phyloP scores from a whole-genome alignment of 2,888 invertebrate genomes.

The Phengaris arion region DNA sequence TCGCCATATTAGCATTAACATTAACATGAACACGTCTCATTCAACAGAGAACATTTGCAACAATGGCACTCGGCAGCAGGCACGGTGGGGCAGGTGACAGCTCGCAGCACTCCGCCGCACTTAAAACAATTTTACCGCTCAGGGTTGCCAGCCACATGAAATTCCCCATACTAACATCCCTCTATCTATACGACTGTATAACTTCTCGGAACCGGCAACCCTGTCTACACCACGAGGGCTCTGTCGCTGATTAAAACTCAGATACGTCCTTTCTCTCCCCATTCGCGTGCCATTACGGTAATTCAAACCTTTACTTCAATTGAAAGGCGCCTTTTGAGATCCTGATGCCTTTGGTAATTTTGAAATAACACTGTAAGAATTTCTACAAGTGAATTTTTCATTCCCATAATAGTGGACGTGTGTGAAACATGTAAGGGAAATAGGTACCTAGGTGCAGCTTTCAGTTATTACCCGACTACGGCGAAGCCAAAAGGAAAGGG shows the following conservation, averaged over 20 bases:
- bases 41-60: conserved; percentile 22
- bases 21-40: conserved; percentile 24
- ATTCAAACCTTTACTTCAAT: conserved; percentile 37
- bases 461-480: too few species aligned
- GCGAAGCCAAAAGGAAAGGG: too few species aligned
- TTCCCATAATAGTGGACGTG: neutral
- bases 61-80: neutral
- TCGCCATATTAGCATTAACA: neutral
- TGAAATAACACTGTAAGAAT: conserved; percentile 10
- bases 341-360: neutral
- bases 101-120: conserved; percentile 42
- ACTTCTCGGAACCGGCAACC: conserved; percentile 39
- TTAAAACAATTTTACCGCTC: conserved; percentile 60
- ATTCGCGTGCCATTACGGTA: conserved; percentile 39
- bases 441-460: too few species aligned
- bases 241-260: conserved; percentile 65
- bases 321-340: conserved; percentile 20
- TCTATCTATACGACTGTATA: neutral
- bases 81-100: neutral
- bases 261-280: conserved; percentile 53
- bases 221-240: conserved; percentile 51
- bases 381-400: neutral
- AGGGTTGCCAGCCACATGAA: neutral
- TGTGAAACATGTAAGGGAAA: neutral
- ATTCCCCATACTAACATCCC: neutral